Conservation (phyloP, 2,888 invertebrate genomes). For the Cheilosia pagana region DNA sequence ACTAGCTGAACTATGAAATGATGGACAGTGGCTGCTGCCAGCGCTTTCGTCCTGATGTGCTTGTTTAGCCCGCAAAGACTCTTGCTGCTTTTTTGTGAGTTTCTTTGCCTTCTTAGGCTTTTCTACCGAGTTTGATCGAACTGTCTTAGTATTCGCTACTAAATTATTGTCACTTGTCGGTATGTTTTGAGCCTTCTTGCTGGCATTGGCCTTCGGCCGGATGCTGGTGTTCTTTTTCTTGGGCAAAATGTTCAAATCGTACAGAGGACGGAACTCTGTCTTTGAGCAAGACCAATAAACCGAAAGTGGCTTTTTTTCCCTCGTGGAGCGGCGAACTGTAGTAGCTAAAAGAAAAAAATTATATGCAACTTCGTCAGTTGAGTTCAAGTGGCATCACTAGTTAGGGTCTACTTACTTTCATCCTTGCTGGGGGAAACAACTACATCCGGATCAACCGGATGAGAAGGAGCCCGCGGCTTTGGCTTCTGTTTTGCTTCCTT, state of each 20-base stretch:
- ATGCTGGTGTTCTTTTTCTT: not conserved
- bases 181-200: not conserved
- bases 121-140: slow-evolving; percentile 32
- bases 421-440: not conserved
- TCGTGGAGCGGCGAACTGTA: slow-evolving; percentile 44
- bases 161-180: slow-evolving; percentile 43
- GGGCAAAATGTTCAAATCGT: not conserved
- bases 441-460: slow-evolving; percentile 48
- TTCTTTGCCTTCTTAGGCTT: not conserved
- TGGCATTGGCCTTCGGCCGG: not conserved
- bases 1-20: not conserved
- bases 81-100: not conserved
- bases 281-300: slow-evolving; percentile 53
- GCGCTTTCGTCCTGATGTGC: not conserved
- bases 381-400: not conserved
- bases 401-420: slow-evolving; percentile 1
- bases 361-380: no score
- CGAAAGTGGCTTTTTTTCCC: slow-evolving; percentile 31
- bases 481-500: not conserved
- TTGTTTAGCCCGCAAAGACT: not conserved
- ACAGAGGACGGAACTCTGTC: slow-evolving; percentile 26
- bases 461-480: not conserved
- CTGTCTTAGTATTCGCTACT: slow-evolving; percentile 63
- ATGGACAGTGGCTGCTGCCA: not conserved
- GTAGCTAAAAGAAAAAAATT: not conserved